Evolutionary conservation across 1,140 invertebrate genomes (phyloP).

Genomic region (Dendrolimus kikuchii): DNA sequence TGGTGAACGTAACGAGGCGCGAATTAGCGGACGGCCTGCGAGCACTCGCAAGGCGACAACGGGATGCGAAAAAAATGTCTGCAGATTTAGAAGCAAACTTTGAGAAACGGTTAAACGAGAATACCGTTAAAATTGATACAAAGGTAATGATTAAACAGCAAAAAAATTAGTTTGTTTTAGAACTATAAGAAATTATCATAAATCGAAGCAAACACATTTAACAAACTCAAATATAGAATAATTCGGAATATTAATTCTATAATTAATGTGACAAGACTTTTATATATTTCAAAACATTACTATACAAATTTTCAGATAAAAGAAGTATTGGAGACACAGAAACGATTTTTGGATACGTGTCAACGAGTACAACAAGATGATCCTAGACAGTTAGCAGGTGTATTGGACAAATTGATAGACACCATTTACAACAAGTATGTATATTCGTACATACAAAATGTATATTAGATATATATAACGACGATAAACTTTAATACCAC

Average conservation of each 20-base stretch:
- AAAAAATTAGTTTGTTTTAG: too few relatives aligned
- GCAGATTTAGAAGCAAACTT: constrained; percentile 43
- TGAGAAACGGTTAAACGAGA: constrained; percentile 40
- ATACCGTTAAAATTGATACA: constrained; percentile 47
- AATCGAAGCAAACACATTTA: too few relatives aligned
- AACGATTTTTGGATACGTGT: constrained; percentile 74
- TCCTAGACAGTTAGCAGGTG: constrained; percentile 70
- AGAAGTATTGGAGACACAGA: constrained; percentile 72
- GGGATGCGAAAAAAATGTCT: constrained; percentile 41
- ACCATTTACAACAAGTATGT: constrained; percentile 74
- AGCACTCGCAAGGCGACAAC: constrained; percentile 53
- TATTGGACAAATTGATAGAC: constrained; percentile 74
- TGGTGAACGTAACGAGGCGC: constrained; percentile 70
- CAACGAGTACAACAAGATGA: constrained; percentile 75
- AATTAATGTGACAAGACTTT: too few relatives aligned
- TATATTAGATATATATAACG: neutral
- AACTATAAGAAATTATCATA: too few relatives aligned
- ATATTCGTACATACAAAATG: neutral
- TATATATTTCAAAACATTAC: too few relatives aligned
- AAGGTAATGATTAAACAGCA: constrained; percentile 28
- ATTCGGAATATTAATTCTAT: too few relatives aligned
- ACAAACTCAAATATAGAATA: too few relatives aligned
- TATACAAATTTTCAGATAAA: constrained; percentile 54
- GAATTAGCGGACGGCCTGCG: constrained; percentile 73
- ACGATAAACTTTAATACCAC: neutral